phyloP scores from a whole-genome alignment of 2,113 vertebrate species.

The Ceyx melanurus region DNA sequence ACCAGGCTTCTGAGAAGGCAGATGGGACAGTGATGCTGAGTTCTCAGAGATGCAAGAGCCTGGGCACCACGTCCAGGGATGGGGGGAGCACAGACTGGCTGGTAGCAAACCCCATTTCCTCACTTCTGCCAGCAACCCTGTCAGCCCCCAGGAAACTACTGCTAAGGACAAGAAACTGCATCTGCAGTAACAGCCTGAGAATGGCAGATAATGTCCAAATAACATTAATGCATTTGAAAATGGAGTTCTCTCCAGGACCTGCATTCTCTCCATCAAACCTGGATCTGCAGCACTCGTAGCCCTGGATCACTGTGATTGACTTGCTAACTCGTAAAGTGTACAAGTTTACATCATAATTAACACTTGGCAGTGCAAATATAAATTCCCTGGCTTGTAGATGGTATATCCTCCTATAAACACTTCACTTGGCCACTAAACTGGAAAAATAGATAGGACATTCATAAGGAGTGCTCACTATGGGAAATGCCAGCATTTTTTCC shows the following conservation, averaged over 20 bases:
- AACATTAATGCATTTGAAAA: not conserved
- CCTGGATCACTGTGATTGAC: not conserved
- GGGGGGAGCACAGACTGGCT: not conserved
- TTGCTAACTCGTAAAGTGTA: constrained; percentile 22
- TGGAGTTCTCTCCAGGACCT: not conserved
- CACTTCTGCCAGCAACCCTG: not conserved
- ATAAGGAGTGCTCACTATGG: not conserved
- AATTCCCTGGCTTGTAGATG: constrained; percentile 39
- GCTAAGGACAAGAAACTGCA: not conserved
- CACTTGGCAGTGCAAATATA: constrained; percentile 26
- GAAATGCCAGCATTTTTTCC: constrained; percentile 19
- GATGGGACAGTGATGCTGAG: not conserved
- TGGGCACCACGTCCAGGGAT: not conserved
- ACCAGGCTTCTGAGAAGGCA: fast-evolving
- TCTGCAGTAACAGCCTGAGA: not conserved
- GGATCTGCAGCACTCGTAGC: not conserved
- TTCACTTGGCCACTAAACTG: constrained; percentile 46
- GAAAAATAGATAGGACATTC: constrained; percentile 63
- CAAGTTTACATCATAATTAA: constrained; percentile 38
- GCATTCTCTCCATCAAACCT: not conserved
- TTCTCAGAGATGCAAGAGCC: not conserved
- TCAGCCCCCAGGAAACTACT: not conserved
- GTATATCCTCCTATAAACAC: constrained; percentile 48
- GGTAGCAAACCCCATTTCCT: not conserved
- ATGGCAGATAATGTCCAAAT: not conserved